These are phyloP conservation scores for Callorhinus ursinus DNA, from an alignment of 2,113 vertebrate species.

Conservation along the genomic window DNA sequence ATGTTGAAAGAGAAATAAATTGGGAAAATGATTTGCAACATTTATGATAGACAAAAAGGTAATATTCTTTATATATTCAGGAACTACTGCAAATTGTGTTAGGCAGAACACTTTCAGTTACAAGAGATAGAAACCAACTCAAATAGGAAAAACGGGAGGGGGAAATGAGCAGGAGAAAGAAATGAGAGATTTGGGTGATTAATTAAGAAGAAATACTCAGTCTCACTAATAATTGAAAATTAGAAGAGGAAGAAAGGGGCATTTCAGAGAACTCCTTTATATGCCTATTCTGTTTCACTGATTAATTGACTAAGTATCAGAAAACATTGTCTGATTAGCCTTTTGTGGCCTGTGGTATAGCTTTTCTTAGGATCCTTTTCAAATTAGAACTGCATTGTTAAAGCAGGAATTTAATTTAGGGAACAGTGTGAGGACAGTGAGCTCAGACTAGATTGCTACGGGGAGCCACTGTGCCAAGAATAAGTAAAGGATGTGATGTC, in stretches of 20 bases:
- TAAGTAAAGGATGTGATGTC: not conserved
- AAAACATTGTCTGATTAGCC: not conserved
- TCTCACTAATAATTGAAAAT: not conserved
- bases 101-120: not conserved
- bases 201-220: not conserved
- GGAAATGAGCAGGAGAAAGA: not conserved
- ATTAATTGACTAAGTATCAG: not conserved
- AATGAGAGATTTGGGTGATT: not conserved
- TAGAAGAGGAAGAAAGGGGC: not conserved
- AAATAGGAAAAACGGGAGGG: not conserved
- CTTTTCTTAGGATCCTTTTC: slow-evolving; percentile 29
- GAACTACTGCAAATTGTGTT: not conserved
- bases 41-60: not conserved
- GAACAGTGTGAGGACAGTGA: not conserved
- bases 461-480: not conserved
- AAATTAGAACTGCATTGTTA: not conserved
- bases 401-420: slow-evolving; percentile 2
- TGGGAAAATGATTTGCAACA: not conserved
- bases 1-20: slow-evolving; percentile 1
- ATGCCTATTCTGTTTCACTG: not conserved
- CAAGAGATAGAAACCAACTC: not conserved
- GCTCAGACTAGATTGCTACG: not conserved
- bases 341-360: not conserved
- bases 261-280: not conserved
- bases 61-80: slow-evolving; percentile 7